A percentile compares a stretch with the other conserved stretches of the same genome.
These are phyloP conservation scores for Trypoxylon attenuatum DNA, from an alignment of 2,888 invertebrate genomes.

Conservation along the genomic window DNA sequence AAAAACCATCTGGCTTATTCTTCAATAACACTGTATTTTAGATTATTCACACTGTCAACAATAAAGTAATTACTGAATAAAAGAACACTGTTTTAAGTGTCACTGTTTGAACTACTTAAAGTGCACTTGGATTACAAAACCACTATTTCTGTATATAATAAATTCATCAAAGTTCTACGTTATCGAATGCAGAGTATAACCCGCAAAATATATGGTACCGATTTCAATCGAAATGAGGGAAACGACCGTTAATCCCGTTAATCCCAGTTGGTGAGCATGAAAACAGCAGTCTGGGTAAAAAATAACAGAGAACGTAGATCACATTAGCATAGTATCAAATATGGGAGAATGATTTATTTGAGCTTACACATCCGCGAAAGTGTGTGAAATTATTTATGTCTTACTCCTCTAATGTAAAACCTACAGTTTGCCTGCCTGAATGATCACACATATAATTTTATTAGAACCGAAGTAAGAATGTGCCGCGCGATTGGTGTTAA, in stretches of 20 bases:
- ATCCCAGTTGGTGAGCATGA: no score
- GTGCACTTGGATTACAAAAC: slow-evolving; percentile 34
- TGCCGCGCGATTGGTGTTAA: no score
- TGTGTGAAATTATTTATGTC: no score
- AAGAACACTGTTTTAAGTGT: slow-evolving; percentile 14
- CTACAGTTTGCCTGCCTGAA: slow-evolving; percentile 15
- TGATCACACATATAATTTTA: slow-evolving; percentile 15
- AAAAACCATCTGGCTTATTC: no score
- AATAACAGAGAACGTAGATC: slow-evolving; percentile 5
- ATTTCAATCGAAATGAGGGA: no score
- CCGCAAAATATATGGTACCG: no score
- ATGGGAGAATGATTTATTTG: slow-evolving; percentile 35
- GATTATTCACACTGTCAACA: slow-evolving; percentile 24
- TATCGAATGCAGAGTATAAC: no score
- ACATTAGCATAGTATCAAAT: slow-evolving; percentile 18
- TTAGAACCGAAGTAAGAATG: slow-evolving; percentile 12
- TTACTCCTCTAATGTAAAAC: no score
- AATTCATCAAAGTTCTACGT: slow-evolving; percentile 40
- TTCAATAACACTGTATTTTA: slow-evolving; percentile 26
- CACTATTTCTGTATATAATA: slow-evolving; percentile 45
- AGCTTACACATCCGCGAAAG: no score
- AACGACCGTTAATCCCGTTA: no score
- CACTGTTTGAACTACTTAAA: slow-evolving; percentile 26
- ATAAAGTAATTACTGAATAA: slow-evolving; percentile 17
- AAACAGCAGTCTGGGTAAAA: slow-evolving; percentile 6